phyloP scores from a whole-genome alignment of 1,140 invertebrate species.

The Drosophila saltans region DNA sequence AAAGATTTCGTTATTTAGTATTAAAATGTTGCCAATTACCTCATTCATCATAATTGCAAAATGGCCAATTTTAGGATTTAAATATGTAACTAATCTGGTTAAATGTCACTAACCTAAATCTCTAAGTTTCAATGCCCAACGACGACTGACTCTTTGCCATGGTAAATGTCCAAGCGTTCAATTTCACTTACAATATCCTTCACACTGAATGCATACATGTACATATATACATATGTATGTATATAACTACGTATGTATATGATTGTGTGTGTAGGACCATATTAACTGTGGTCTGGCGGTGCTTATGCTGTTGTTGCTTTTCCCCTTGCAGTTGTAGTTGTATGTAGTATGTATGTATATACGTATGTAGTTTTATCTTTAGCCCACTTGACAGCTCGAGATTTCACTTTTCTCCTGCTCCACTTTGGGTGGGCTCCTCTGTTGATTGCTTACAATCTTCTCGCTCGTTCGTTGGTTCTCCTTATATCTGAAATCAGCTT shows the following conservation, averaged over 20 bases:
- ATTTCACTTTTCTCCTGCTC: constrained; percentile 42
- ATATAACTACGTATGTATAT: neutral
- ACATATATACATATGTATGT: neutral
- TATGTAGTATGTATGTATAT: constrained; percentile 30
- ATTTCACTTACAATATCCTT: constrained; percentile 72
- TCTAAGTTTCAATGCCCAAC: constrained; percentile 29
- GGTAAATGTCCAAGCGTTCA: constrained; percentile 56
- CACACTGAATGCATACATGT: constrained; percentile 56
- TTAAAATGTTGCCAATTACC: no score
- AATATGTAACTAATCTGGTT: neutral
- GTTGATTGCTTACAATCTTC: constrained; percentile 68
- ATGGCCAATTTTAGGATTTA: neutral
- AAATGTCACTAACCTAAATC: constrained; percentile 20
- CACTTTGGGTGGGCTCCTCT: neutral
- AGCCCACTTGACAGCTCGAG: constrained; percentile 62
- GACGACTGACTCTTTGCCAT: constrained; percentile 9
- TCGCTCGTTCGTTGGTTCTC: constrained; percentile 34
- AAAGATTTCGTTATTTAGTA: neutral
- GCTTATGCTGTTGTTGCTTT: constrained; percentile 2
- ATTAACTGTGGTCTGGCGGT: constrained; percentile 53
- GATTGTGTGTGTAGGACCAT: constrained; percentile 32
- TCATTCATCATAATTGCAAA: no score
- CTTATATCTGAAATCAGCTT: constrained; percentile 24
- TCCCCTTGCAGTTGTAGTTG: constrained; percentile 17
- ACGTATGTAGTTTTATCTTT: constrained; percentile 65